Conservation (phyloP, 1,140 invertebrate species). For the Drosophila kohkoa region DNA sequence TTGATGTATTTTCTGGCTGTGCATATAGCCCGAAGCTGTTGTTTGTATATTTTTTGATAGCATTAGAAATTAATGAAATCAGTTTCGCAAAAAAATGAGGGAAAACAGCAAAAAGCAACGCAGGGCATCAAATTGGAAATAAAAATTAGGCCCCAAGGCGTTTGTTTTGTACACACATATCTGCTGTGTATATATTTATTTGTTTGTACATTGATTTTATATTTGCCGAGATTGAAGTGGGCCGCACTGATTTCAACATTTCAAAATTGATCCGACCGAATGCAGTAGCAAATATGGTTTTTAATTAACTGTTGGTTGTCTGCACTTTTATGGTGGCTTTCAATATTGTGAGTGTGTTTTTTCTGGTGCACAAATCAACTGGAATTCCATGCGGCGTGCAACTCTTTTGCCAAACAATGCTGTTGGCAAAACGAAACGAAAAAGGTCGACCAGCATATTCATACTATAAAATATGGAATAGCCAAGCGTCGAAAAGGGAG, state of each 20-base stretch:
- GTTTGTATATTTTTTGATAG: conserved; percentile 70
- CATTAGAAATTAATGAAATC: conserved; percentile 83
- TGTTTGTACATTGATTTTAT: conserved; percentile 35
- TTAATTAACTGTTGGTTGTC: conserved; percentile 41
- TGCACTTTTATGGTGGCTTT: conserved; percentile 35
- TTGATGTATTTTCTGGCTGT: conserved; percentile 56
- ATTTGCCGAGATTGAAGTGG: conserved; percentile 25
- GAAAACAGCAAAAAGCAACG: conserved; percentile 24
- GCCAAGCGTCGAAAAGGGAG: conserved; percentile 70
- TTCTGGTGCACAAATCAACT: conserved; percentile 38
- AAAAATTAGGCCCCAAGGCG: conserved; percentile 57
- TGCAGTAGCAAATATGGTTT: conserved; percentile 39
- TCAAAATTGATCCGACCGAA: background rate
- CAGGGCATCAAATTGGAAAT: conserved; percentile 58
- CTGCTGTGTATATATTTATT: conserved; percentile 19
- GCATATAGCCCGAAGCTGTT: conserved; percentile 60
- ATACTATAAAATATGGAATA: conserved; percentile 69
- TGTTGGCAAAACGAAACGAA: conserved; percentile 3
- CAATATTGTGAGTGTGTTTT: background rate
- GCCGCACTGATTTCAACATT: background rate
- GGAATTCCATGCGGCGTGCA: conserved; percentile 27
- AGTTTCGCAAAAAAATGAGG: conserved; percentile 59
- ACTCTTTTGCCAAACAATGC: conserved; percentile 39
- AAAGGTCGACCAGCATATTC: conserved; percentile 32
- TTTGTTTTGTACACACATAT: conserved; percentile 47